Evolutionary conservation across 2,113 vertebrate genomes (phyloP), one percentile per base, ranked within the genome.

Genomic region (Zosterops borbonicus): DNA sequence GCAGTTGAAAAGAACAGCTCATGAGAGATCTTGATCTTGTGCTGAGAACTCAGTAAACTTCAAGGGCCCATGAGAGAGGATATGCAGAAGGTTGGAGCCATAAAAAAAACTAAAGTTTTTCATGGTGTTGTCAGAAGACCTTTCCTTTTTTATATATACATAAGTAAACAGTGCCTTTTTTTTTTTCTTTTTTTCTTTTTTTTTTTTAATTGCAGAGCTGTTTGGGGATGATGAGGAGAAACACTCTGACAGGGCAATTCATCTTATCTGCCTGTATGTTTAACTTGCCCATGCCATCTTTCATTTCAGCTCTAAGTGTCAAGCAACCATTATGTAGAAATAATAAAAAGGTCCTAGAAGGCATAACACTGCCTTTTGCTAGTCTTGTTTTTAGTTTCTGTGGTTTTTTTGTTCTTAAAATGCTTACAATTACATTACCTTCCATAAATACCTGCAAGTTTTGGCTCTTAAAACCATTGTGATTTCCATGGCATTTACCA

Each of bases 191-290:
- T 14, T 11, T 19, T 59, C 59, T 47, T 22, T 6, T 13, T 15
- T 13, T 14, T 58, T 55, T 5, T 46, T 46, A 88, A 86, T 93
- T 95, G 71, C 44, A 75, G 53, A 67, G n/a, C 49, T 93, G 44
- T 78, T 94, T 89, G 62, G 53, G 20, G 28, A 71, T 90, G 88
- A 92, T 90, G 83, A 94, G 92, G 80, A 92, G 35, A 83, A 97
- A 58, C 53, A 39, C 11, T 71, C 44, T 93, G 86, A 83, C 80
- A 82, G 53, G 46, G 73, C 22, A 92, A 94, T 97, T 78, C 35
- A 25, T 96, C 96, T 95, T 94, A 89, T 94, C 94, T 89, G 64
- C 46, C 64, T 93, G 53, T 90, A 67, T 97, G 82, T 90, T 96
- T 96, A 93, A 82, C 86, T 93, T 84, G 68, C 28, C 49, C 37